Base-by-base conservation (phyloP, 2,888 invertebrate species). In the Eudasyphora cyanicolor region DNA sequence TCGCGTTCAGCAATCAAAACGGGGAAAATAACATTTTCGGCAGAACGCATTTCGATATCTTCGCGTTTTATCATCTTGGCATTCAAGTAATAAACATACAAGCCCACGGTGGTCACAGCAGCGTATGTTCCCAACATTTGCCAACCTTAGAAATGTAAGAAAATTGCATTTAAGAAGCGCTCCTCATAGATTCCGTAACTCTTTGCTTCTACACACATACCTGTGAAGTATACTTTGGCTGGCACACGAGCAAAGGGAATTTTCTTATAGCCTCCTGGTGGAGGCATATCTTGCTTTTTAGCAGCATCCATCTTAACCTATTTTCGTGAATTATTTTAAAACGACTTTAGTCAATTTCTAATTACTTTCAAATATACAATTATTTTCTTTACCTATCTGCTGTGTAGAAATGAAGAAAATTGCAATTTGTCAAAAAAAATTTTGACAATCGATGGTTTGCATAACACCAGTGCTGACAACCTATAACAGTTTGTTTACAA, bases 221-320 rank as follows among this genome's bases (percentile, higher is more conserved):
- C 95, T 86, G 94, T 94, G 85, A 96, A 95, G 89, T 94, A 95
- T 82, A 93, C 92, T 92, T 94, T 96, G n/a, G 96, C 94, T 38
- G 96, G 96, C 62, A 96, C 92, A 88, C 97, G 94, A 87, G 94
- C 93, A 89, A 92, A 96, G 64, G 94, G 94, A 86, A 98, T 96
- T 21, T 96, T 94, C 86, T 94, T 94, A 91, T 98, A 99, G 87
- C 99, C 99, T 90, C 98, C 98, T 76, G 94, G 92, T 84, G 99
- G 99, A 89, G 99, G 98, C 94, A 99, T 94, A 93, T 99, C 99
- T 93, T 99, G 99, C 89, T 92, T 93, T 87, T 91, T 93, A 60
- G 92, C 86, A 77, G 92, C 86, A 79, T 88, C 85, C 84, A 92
- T 88, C 10, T 54, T 14, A 54, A 42, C 27, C 8, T 21, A n/a